phyloP scores from a whole-genome alignment of 2,113 vertebrate genomes.

The Brachypodius melanocephalos region DNA sequence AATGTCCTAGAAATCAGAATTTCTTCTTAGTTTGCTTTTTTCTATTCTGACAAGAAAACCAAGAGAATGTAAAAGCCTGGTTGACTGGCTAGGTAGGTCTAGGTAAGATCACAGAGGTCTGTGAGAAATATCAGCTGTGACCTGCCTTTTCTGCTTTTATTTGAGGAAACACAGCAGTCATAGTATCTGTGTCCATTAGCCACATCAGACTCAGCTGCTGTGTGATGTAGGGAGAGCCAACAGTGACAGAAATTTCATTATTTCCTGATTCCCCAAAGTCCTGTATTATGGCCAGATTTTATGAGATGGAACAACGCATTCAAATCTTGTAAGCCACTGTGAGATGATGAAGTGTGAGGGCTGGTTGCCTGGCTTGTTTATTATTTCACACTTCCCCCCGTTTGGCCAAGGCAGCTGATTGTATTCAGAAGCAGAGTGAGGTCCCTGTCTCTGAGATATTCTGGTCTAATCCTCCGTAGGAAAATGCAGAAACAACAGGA shows the following conservation, averaged over 20 bases:
- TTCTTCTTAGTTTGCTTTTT: not conserved
- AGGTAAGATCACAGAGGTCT: not conserved
- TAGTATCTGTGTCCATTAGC: not conserved
- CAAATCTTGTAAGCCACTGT: not conserved
- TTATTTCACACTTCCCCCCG: not conserved
- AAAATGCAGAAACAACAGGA: not conserved
- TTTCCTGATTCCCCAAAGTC: slow-evolving; percentile 20
- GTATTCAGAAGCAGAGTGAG: not conserved
- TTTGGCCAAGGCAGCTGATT: not conserved
- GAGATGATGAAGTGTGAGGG: slow-evolving; percentile 10
- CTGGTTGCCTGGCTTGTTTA: not conserved
- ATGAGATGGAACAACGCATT: slow-evolving; percentile 33
- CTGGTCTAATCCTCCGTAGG: not conserved
- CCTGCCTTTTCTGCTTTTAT: not conserved
- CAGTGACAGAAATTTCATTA: slow-evolving; percentile 24
- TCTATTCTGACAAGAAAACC: not conserved
- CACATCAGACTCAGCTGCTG: not conserved
- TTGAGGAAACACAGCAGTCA: not conserved
- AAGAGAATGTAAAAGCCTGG: not conserved
- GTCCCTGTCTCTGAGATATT: not conserved
- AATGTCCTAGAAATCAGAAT: not conserved
- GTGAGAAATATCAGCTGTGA: not conserved
- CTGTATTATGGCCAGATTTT: slow-evolving; percentile 19
- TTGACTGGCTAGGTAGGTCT: not conserved
- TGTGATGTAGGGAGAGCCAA: not conserved